phyloP scores from a whole-genome alignment of 1,140 invertebrate species.

The Macrobrachium nipponense region DNA sequence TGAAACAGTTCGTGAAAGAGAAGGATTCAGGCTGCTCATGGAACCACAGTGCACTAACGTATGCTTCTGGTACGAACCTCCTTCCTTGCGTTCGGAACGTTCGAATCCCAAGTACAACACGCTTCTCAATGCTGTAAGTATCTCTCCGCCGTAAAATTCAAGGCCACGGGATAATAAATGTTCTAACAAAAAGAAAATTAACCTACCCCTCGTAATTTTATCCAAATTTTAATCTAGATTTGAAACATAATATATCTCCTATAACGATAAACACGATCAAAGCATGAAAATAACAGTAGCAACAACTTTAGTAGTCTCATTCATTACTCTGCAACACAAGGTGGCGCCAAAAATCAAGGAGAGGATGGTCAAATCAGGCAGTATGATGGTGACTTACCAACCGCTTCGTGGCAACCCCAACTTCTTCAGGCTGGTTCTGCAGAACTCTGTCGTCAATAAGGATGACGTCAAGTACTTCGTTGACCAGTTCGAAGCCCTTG shows the following conservation, averaged over 20 bases:
- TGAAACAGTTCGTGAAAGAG: conserved; percentile 54
- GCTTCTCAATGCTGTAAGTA: conserved; percentile 11
- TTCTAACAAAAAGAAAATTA: too few relatives aligned
- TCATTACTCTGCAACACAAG: conserved; percentile 67
- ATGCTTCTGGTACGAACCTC: conserved; percentile 93
- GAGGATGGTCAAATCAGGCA: conserved; percentile 80
- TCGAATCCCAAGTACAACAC: conserved; percentile 71
- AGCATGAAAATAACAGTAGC: background rate
- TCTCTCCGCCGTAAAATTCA: too few relatives aligned
- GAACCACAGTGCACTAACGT: conserved; percentile 89
- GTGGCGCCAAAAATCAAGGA: conserved; percentile 89
- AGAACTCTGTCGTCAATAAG: conserved; percentile 85
- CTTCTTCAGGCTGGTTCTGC: conserved; percentile 91
- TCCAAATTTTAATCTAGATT: too few relatives aligned
- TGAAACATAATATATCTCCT: too few relatives aligned
- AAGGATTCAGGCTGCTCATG: conserved; percentile 64
- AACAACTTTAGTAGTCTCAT: background rate
- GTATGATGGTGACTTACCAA: conserved; percentile 87
- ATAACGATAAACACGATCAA: background rate
- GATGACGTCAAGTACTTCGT: conserved; percentile 88
- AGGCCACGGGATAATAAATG: too few relatives aligned
- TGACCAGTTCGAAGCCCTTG: conserved; percentile 86
- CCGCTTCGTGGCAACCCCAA: conserved; percentile 79
- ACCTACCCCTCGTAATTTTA: too few relatives aligned
- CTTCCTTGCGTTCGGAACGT: conserved; percentile 74